These are phyloP conservation scores for Lepus europaeus DNA, from an alignment of 2,113 vertebrate species.

Conservation along the genomic window DNA sequence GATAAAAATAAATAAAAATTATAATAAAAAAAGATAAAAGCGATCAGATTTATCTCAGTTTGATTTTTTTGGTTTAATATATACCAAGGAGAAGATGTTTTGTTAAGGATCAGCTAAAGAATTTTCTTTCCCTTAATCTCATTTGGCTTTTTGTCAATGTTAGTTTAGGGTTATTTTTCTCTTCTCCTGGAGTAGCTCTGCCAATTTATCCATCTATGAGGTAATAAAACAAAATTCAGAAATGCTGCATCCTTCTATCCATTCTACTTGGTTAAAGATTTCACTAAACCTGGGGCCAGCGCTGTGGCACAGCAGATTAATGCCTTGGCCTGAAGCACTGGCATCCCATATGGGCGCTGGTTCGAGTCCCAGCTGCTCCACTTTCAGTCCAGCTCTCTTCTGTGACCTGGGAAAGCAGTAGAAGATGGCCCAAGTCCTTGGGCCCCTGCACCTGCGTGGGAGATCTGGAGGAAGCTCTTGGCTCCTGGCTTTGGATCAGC, in stretches of 20 bases:
- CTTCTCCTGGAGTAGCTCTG: not conserved
- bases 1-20: no score
- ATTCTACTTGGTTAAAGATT: not conserved
- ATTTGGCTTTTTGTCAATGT: not conserved
- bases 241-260: not conserved
- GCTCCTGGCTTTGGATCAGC: no score
- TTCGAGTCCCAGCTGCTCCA: no score
- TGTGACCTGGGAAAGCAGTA: no score
- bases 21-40: slow-evolving; percentile 32
- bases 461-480: no score
- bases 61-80: not conserved
- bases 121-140: not conserved
- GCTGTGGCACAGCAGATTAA: no score
- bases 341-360: no score
- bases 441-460: no score
- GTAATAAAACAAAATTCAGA: slow-evolving; percentile 29
- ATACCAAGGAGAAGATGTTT: not conserved
- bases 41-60: not conserved
- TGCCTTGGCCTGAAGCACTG: no score
- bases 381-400: no score
- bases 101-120: not conserved
- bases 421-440: no score
- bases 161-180: not conserved
- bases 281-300: not conserved
- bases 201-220: not conserved